Conservation (phyloP, 2,113 vertebrate genomes). For the Thymallus thymallus region DNA sequence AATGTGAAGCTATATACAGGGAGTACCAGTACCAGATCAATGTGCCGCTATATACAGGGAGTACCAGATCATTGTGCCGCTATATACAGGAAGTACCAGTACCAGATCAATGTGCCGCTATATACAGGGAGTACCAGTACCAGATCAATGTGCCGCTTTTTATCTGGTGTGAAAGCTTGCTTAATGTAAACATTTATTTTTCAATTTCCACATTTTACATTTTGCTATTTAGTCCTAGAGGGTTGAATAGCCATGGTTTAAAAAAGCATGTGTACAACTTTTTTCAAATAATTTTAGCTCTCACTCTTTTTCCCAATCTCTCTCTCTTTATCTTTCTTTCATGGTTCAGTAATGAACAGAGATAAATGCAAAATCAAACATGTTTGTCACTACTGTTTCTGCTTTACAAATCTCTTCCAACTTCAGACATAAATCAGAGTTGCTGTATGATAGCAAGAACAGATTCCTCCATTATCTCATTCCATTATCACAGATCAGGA, state of each 20-base stretch:
- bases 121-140: too few species aligned
- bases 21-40: too few species aligned
- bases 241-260: neutral
- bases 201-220: constrained; percentile 13
- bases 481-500: too few species aligned
- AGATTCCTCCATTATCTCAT: too few species aligned
- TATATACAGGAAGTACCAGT: too few species aligned
- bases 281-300: neutral
- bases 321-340: neutral
- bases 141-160: neutral
- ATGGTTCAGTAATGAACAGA: neutral
- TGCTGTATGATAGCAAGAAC: too few species aligned
- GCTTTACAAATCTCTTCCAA: neutral
- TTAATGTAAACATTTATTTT: constrained; percentile 53
- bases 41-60: too few species aligned
- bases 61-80: too few species aligned
- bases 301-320: neutral
- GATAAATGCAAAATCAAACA: neutral
- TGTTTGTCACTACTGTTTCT: neutral
- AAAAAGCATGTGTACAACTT: constrained; percentile 7
- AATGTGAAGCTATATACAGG: too few species aligned
- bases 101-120: too few species aligned
- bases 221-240: constrained; percentile 20
- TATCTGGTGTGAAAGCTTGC: constrained; percentile 19
- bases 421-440: constrained; percentile 18